Base-by-base conservation (phyloP, 2,888 invertebrate genomes). In the Caenorhabditis doughertyi region DNA sequence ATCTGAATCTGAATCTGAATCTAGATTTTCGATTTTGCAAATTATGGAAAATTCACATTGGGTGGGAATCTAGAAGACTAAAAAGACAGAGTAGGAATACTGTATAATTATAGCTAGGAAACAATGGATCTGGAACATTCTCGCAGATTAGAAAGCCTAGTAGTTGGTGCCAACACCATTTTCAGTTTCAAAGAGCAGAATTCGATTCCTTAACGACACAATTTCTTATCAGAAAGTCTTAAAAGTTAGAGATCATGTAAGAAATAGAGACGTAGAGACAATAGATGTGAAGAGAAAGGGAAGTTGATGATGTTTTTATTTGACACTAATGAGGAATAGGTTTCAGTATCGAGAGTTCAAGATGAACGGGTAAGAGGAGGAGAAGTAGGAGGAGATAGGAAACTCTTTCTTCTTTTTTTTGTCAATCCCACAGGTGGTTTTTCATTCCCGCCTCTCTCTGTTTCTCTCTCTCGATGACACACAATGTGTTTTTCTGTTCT, bases 331-430 rank as follows among this genome's bases (percentile, higher is more conserved):
- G 60, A 64, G 47, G 32, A 64, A 60, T 60, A 9, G 18, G 23
- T 47, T 29, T 39, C 47, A 47, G 25, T 58, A n/a, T 58, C 23
- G 47, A 47, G 21, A 27, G 47, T 56, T 56, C 18, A 44, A 42
- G 62, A 64, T 64, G 64, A 64, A 64, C 49, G 47, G 65, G 51
- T 27, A 60, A 42, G 39, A 25, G 53, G 44, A 47, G 55, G 64
- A 71, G 56, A 58, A 60, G 71, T 47, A 71, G 70, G 70, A 70
- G 70, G 70, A 70, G 70, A 70, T 47, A 60, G 71, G 49, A 65
- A 65, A 47, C 44, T 13, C 13, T 47, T 47, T 47, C 8, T 47
- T 65, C 32, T 51, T 32, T 49, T 64, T 60, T 64, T 65, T 65
- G 49, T 65, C 49, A 32, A 32, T 71, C 56, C 58, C 71, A 58